Evolutionary conservation across 2,797 vertebrate genomes (phyloP).

Genomic region (Cynodonichthys magdalenae): DNA sequence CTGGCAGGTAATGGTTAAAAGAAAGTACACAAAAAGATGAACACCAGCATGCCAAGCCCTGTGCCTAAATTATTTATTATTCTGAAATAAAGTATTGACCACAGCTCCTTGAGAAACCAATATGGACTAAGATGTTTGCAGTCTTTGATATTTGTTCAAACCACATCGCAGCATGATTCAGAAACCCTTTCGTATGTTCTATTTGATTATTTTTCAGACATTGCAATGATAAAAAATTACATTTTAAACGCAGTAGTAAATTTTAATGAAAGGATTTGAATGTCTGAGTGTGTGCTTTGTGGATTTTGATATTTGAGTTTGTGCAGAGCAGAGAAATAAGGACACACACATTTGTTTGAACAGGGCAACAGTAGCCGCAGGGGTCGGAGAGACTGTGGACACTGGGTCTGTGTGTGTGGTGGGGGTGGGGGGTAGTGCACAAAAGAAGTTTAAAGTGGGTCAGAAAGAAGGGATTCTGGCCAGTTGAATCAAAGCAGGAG

Average conservation of each 20-base stretch:
- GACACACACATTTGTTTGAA: constrained; percentile 29
- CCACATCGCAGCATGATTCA: not conserved
- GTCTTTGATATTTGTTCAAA: not conserved
- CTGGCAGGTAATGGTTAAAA: not conserved
- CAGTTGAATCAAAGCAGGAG: constrained; percentile 72
- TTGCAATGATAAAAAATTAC: not conserved
- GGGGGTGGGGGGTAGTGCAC: constrained; percentile 36
- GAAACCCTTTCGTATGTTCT: not conserved
- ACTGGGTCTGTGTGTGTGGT: constrained; percentile 17
- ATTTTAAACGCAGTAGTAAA: not conserved
- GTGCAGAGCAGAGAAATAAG: constrained; percentile 20
- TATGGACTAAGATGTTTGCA: not conserved
- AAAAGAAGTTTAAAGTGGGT: constrained; percentile 75
- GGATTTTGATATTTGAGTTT: constrained; percentile 8
- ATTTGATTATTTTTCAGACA: not conserved
- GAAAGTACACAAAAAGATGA: not conserved
- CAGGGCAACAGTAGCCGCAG: constrained; percentile 45
- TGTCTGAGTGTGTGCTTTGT: not conserved
- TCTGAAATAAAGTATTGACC: not conserved
- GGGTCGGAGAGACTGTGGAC: constrained; percentile 54
- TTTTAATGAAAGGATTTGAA: not conserved
- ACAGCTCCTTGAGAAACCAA: not conserved
- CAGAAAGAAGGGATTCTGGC: constrained; percentile 62
- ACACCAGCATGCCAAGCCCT: not conserved
- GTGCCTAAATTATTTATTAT: not conserved